Conservation (phyloP, 2,113 vertebrate genomes). For the Oriolus oriolus region DNA sequence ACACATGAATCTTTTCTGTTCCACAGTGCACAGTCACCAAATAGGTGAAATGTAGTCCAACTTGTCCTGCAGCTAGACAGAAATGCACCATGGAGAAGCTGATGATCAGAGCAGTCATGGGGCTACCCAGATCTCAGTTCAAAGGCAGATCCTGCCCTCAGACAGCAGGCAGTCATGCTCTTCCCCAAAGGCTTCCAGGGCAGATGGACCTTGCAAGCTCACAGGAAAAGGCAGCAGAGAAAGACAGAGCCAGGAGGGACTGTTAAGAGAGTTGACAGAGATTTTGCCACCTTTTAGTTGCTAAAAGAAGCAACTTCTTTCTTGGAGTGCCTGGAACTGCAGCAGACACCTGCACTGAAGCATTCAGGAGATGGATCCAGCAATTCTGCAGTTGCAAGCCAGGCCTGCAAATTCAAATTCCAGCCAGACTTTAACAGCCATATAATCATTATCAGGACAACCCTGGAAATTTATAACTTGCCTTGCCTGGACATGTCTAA, state of each 20-base stretch:
- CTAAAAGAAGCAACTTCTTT: background rate
- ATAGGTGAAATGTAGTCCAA: background rate
- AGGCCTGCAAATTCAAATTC: background rate
- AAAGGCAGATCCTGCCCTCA: background rate
- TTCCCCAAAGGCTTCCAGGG: background rate
- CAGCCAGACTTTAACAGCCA: background rate
- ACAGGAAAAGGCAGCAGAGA: background rate
- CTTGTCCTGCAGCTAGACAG: background rate
- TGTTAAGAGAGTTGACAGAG: background rate
- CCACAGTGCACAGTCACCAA: background rate
- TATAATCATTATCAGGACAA: background rate
- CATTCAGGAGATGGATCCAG: background rate
- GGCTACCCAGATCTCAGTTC: background rate
- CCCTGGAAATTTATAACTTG: background rate
- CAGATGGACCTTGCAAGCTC: background rate
- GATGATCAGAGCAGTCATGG: accelerated
- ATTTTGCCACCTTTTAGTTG: background rate
- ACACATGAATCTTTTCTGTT: background rate
- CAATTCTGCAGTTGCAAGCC: background rate
- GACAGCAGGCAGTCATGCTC: background rate
- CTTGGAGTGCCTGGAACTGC: background rate
- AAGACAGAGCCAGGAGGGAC: background rate
- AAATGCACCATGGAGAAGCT: background rate
- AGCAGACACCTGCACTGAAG: background rate
- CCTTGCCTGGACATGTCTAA: background rate